Conservation (phyloP, 2,113 vertebrate species). For the Triplophysa siluroides region DNA sequence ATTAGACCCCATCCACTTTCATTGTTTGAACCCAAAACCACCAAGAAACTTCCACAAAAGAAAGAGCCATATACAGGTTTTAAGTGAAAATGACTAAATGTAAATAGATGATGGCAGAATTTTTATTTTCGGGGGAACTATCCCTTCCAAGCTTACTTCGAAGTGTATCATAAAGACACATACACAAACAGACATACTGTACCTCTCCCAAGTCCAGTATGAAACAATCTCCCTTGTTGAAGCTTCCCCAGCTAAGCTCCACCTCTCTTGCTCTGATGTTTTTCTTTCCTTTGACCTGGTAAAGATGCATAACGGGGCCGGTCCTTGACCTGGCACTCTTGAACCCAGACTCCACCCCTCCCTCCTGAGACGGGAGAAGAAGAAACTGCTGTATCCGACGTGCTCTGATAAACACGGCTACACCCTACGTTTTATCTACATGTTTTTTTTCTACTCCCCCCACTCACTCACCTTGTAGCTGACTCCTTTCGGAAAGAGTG, state of each 20-base stretch:
- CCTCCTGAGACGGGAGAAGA: constrained; percentile 70
- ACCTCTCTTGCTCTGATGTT: constrained; percentile 80
- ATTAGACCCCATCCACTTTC: no score
- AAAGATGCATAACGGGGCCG: constrained; percentile 75
- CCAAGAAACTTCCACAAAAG: no score
- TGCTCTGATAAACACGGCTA: not conserved
- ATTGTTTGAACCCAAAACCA: no score
- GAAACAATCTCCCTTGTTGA: constrained; percentile 89
- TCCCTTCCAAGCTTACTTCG: not conserved
- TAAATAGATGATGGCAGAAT: no score
- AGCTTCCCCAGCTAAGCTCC: constrained; percentile 85
- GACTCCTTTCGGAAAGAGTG: constrained; percentile 88
- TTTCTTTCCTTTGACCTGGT: constrained; percentile 84
- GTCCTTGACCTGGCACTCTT: constrained; percentile 81
- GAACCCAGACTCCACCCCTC: constrained; percentile 89
- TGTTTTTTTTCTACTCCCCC: not conserved
- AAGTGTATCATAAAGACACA: not conserved
- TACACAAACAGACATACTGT: constrained; percentile 53
- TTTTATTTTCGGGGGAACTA: no score
- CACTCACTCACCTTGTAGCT: constrained; percentile 84
- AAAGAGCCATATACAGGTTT: no score
- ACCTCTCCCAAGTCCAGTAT: constrained; percentile 89
- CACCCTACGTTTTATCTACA: no score
- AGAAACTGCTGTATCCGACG: not conserved
- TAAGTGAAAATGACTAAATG: no score